These are phyloP conservation scores for Vannuccia rotundouncinata DNA, from an alignment of 2,888 invertebrate species.

Conservation along the genomic window DNA sequence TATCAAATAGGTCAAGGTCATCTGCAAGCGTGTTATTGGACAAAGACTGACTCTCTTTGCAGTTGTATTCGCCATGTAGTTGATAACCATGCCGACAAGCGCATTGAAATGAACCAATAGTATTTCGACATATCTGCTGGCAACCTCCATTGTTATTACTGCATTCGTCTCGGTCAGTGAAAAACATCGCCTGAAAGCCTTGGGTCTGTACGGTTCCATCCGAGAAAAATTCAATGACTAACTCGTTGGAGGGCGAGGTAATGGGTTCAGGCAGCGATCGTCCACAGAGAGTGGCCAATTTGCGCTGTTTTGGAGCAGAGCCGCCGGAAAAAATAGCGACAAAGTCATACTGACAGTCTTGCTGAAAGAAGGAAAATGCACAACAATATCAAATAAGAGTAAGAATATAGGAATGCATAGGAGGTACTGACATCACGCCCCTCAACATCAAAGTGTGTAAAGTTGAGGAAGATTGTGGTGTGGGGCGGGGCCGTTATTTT, in stretches of 20 bases:
- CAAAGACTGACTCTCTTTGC: constrained; percentile 73
- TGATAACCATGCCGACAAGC: constrained; percentile 91
- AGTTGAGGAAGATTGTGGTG: constrained; percentile 87
- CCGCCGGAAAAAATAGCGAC: constrained; percentile 71
- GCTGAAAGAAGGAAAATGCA: constrained; percentile 45
- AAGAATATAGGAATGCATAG: not conserved
- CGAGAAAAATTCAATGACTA: constrained; percentile 83
- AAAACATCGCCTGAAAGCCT: constrained; percentile 88
- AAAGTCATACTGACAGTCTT: constrained; percentile 94
- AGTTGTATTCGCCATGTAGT: constrained; percentile 87
- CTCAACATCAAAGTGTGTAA: constrained; percentile 93
- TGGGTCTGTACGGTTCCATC: constrained; percentile 90
- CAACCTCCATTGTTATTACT: constrained; percentile 89
- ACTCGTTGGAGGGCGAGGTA: constrained; percentile 82
- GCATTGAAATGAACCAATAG: constrained; percentile 82
- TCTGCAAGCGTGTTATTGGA: not conserved
- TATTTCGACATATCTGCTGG: constrained; percentile 91
- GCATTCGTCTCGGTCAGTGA: constrained; percentile 94
- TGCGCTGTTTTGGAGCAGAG: constrained; percentile 65
- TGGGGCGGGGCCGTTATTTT: constrained; percentile 88
- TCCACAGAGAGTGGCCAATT: constrained; percentile 74
- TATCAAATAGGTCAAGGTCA: not conserved
- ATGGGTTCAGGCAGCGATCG: constrained; percentile 70
- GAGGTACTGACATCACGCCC: constrained; percentile 72
- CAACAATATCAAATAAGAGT: too few species aligned